phyloP scores from a whole-genome alignment of 1,140 invertebrate genomes.

The Tetramorium parvispinum region DNA sequence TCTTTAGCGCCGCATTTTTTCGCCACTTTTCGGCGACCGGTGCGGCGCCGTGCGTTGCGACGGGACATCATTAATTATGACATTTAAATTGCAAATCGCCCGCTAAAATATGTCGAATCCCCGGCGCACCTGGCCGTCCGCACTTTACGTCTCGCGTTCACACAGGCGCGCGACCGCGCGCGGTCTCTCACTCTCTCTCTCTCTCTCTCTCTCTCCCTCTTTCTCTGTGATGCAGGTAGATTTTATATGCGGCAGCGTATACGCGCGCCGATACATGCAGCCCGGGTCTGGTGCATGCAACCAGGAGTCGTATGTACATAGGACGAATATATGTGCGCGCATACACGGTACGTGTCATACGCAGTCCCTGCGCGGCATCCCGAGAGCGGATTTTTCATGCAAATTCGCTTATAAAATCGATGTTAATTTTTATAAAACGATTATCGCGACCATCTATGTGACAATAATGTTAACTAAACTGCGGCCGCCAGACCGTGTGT shows the following conservation, averaged over 20 bases:
- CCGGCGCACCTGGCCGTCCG: slow-evolving; percentile 48
- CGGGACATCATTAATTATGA: slow-evolving; percentile 75
- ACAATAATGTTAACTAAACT: slow-evolving; percentile 72
- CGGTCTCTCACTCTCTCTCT: neutral
- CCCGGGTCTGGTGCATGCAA: neutral
- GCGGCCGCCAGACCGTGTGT: neutral
- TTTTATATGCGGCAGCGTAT: slow-evolving; percentile 57
- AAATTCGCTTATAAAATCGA: slow-evolving; percentile 80
- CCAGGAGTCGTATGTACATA: neutral
- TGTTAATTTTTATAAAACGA: slow-evolving; percentile 80
- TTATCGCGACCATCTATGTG: slow-evolving; percentile 71
- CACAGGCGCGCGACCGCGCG: neutral
- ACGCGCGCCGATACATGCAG: neutral
- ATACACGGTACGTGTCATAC: slow-evolving; percentile 48
- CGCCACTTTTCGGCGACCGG: slow-evolving; percentile 40
- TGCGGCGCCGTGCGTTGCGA: slow-evolving; percentile 35
- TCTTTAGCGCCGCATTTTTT: slow-evolving; percentile 45
- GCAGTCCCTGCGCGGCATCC: slow-evolving; percentile 30
- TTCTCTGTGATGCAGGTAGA: slow-evolving; percentile 56
- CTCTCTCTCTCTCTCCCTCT: neutral
- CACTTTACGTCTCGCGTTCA: slow-evolving; percentile 52
- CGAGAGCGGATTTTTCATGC: slow-evolving; percentile 77
- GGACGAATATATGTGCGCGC: neutral
- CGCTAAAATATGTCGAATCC: slow-evolving; percentile 79
- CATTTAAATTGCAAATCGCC: slow-evolving; percentile 79